Evolutionary conservation across 2,113 vertebrate genomes (phyloP), one percentile per base, ranked within the genome.

Genomic region (Bagarius yarrelli): DNA sequence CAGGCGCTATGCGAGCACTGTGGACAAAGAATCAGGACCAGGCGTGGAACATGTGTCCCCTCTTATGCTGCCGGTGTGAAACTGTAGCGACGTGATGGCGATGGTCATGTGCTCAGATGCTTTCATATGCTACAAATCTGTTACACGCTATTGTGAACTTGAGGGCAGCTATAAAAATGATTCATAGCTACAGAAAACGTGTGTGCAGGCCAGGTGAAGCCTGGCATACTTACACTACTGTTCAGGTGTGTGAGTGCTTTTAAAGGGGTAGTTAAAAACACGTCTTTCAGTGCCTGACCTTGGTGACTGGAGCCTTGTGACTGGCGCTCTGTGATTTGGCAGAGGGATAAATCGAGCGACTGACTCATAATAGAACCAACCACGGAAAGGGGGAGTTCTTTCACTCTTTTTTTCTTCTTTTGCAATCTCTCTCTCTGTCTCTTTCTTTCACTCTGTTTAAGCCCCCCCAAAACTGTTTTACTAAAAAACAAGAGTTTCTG

Each of bases 311-410:
- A 80, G 78, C 87, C 86, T 90, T 88, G 81, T 92, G 89, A 91
- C 86, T 85, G 52, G 63, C 66, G 85, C 85, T 82, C 84, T 83
- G 88, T 90, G 86, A 72, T 86, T 79, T 82, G 84, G 52, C 84
- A 63, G 70, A 66, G 85, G 84, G 86, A 87, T 91, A 87, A 89
- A 85, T 90, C 85, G 88, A 91, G 81, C 71, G 81, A 50, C 86
- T 90, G 88, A 89, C 76, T 90, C 87, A 87, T 89, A 91, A 87
- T 81, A 89, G 76, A 88, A 88, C 82, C 88, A 89, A 89, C 82
- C 84, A 88, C 76, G 87, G 84, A 86, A 90, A 89, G 60, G 67
- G 86, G 89, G 34, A 63, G 61, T 34, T 63, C 21, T 50, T 21
- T 82, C 63, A 79, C 67, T 50, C 72, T 40, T 72, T 70, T 52